Evolutionary conservation across 2,797 vertebrate species (phyloP).

Genomic region (Semaprochilodus insignis): DNA sequence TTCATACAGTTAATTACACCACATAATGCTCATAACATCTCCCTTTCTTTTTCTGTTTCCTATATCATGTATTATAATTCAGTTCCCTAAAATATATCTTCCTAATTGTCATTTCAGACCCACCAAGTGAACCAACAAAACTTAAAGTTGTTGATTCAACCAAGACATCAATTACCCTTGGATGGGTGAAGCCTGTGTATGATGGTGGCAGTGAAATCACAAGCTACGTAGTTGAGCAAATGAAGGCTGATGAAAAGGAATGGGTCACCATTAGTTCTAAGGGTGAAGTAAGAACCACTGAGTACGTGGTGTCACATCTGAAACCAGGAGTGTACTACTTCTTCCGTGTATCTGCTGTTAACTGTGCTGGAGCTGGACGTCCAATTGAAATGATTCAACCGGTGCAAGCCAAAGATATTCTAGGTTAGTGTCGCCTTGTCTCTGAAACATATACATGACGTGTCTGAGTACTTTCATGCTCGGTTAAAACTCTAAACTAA

Average conservation of each 20-base stretch:
- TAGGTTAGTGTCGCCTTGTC: conserved; percentile 80
- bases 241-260: conserved; percentile 87
- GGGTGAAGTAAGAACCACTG: conserved; percentile 91
- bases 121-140: conserved; percentile 92
- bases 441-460: not conserved
- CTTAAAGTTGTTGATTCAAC: conserved; percentile 93
- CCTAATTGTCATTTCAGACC: conserved; percentile 78
- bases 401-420: conserved; percentile 94
- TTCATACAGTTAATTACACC: not conserved
- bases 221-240: conserved; percentile 88
- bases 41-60: not conserved
- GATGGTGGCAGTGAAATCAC: conserved; percentile 94
- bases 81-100: not conserved
- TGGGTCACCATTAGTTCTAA: conserved; percentile 89
- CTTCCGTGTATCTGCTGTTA: conserved; percentile 92
- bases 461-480: not conserved
- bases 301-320: conserved; percentile 93
- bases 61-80: not conserved
- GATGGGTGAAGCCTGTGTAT: conserved; percentile 94
- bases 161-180: conserved; percentile 94
- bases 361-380: conserved; percentile 90
- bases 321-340: conserved; percentile 91
- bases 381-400: conserved; percentile 93
- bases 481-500: conserved; percentile 18
- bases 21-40: not conserved